Evolutionary conservation across 2,113 vertebrate genomes (phyloP).

Genomic region (Rhadina sibilatrix): DNA sequence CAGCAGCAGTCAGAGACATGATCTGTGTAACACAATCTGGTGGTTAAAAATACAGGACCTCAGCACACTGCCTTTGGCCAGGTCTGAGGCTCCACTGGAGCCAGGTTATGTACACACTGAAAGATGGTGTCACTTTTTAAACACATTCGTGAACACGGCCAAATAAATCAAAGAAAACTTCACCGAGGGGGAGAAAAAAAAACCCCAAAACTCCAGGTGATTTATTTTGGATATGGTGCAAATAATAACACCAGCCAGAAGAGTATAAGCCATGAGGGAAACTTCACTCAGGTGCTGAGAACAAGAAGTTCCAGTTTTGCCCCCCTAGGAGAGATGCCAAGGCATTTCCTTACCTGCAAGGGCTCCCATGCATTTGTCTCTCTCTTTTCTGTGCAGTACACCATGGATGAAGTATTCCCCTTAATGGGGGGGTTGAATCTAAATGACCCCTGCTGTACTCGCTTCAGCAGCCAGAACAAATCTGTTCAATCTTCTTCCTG

Average conservation of each 20-base stretch:
- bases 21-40: background rate
- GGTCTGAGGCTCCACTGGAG: background rate
- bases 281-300: background rate
- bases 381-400: background rate
- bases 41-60: background rate
- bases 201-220: background rate
- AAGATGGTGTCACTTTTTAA: background rate
- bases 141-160: background rate
- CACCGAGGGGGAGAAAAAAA: background rate
- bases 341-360: background rate
- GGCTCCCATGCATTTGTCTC: background rate
- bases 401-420: background rate
- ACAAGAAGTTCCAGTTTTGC: background rate
- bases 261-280: background rate
- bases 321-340: background rate
- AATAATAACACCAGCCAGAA: background rate
- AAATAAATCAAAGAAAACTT: background rate
- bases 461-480: constrained; percentile 8
- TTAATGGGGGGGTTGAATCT: background rate
- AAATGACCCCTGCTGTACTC: background rate
- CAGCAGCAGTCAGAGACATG: background rate
- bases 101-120: background rate
- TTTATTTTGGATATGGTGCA: background rate
- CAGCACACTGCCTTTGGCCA: background rate
- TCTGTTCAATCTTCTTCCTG: background rate